Evolutionary conservation across 2,888 invertebrate species (phyloP).

Genomic region (Phortica magna): DNA sequence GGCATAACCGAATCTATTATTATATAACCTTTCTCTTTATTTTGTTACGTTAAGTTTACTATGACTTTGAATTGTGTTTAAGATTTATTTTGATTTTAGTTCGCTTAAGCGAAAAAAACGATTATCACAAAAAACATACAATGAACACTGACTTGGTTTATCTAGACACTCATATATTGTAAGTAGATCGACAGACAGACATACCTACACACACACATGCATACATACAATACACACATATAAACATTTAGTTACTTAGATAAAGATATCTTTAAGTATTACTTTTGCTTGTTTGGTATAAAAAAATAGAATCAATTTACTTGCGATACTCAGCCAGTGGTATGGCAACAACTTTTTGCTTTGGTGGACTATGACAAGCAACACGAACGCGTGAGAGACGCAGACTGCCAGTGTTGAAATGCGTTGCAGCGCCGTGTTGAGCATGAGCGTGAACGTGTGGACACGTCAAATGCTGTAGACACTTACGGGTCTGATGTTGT

Average conservation of each 20-base stretch:
- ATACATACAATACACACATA: constrained; percentile 1
- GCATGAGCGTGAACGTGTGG: constrained; percentile 4
- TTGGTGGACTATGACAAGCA: constrained; percentile 72
- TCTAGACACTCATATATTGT: not conserved
- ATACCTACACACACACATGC: constrained; percentile 12
- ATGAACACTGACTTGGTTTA: constrained; percentile 24
- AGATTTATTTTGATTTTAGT: not conserved
- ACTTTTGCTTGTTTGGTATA: not conserved
- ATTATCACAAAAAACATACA: constrained; percentile 19
- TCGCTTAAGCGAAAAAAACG: not conserved
- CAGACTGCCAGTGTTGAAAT: constrained; percentile 47
- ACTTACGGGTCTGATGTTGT: constrained; percentile 42
- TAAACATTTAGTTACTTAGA: constrained; percentile 13
- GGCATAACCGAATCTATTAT: no score
- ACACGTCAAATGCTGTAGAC: constrained; percentile 33
- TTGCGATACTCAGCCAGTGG: constrained; percentile 69
- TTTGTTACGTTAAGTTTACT: no score
- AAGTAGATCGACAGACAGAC: constrained; percentile 38
- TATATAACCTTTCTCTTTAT: no score
- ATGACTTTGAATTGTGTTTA: not conserved
- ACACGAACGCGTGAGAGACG: constrained; percentile 57
- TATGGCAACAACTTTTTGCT: constrained; percentile 47
- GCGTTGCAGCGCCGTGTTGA: constrained; percentile 37
- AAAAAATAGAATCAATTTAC: not conserved
- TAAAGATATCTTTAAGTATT: not conserved